Conservation (phyloP, 2,113 vertebrate species). For the Daubentonia madagascariensis region DNA sequence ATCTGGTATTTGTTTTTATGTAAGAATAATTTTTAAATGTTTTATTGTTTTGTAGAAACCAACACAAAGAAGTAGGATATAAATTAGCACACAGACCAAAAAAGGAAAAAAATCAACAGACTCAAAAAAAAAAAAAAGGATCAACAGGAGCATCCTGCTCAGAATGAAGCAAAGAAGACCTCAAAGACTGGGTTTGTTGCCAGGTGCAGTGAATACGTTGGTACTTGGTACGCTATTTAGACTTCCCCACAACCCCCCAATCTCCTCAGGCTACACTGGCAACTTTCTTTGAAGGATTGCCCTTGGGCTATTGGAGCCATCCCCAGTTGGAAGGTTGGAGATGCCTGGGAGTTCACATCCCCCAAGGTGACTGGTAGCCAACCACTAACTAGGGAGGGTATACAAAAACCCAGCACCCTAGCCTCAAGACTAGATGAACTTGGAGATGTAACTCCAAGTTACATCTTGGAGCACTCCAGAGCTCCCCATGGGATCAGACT, state of each 20-base stretch:
- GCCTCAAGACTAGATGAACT: neutral
- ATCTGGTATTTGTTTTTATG: conserved; percentile 25
- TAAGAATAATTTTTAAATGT: neutral
- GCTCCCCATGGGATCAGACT: neutral
- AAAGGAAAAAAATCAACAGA: neutral
- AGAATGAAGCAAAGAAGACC: neutral
- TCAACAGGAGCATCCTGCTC: neutral
- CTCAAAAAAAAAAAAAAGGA: neutral
- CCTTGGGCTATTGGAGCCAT: neutral
- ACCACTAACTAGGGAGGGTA: neutral
- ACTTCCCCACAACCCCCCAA: neutral
- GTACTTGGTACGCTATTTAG: neutral
- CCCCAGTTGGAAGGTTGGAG: neutral
- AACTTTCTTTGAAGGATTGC: neutral
- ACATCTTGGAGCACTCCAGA: no score
- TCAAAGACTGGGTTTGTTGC: neutral
- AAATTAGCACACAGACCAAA: neutral
- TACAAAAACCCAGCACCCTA: neutral
- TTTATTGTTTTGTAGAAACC: neutral
- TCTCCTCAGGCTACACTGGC: neutral
- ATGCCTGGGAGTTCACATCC: neutral
- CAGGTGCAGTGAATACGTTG: no score
- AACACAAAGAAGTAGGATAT: neutral
- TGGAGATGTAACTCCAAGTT: neutral
- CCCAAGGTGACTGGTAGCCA: neutral